Evolutionary conservation across 2,113 vertebrate species (phyloP), one percentile per base, ranked within the genome.

Genomic region (Puffinus mauretanicus): DNA sequence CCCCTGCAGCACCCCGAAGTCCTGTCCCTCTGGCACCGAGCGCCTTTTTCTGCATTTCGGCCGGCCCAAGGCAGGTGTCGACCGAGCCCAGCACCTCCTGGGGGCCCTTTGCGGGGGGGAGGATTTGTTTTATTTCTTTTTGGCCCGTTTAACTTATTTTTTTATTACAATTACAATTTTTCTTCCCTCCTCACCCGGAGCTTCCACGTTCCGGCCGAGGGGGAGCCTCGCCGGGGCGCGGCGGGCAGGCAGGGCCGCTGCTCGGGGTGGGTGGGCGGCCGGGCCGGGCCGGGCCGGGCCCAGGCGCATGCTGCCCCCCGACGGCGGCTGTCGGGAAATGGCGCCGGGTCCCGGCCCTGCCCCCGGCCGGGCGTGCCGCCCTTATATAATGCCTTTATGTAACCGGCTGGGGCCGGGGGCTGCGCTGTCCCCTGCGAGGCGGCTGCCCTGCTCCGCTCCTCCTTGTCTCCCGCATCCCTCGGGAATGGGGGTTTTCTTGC

Each of bases 221-320:
- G 65, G 65, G 82, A 42, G 83, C 81, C 92, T 96, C 82, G 82
- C 95, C 76, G 88, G 40, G 40, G 40, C 40, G 40, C 40, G 40
- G 40, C 8, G 40, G 40, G 40, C 40, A 11, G 40, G 40, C 40
- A 40, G 40, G 40, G 40, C 40, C 40, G 40, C 40, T 40, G 40
- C 40, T 9, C 40, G 40, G 40, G 40, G 40, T 40, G 40, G 40
- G 40, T 40, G 40, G 40, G 40, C 40, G 40, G 40, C 40, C 40
- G 40, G 40, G 40, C 40, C 40, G 38, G 38, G 38, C 38, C 38
- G 6, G 36, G 77, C 36, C 61, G 47, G 77, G 52, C 79, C 65
- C 95, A 3, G 61, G 93, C 77, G 22, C 52, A 90, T 97, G 98
- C 98, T 98, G 98, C 98, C 97, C 95, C 97, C 97, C 96, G 78